Evolutionary conservation across 2,888 invertebrate species (phyloP), one percentile per base, ranked within the genome.

Genomic region (Rhogogaster chlorosoma): DNA sequence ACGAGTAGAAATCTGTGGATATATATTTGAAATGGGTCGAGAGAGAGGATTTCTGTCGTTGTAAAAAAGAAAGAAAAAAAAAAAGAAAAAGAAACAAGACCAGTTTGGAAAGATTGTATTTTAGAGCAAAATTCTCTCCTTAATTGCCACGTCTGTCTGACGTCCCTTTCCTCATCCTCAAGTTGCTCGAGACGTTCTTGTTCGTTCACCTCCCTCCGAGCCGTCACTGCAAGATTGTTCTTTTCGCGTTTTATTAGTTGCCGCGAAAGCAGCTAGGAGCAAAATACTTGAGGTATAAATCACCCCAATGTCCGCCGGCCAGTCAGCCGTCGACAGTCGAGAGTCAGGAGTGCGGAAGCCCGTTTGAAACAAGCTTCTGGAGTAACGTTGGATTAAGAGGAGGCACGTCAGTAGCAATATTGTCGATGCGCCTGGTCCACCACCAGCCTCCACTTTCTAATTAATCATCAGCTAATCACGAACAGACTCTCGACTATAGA

Each of bases 281-380:
- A 83, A 83, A 83, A 83, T 57, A 71, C 49, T 83, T 77, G 84
- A 75, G 75, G 67, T 84, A 84, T 84, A 84, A 84, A 84, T 84
- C 84, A 84, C 84, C 32, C 38, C 42, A 45, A 53, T 75, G 71
- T 84, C 26, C 53, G n/a, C 36, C 61, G 53, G 78, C 22, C 49
- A 57, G 29, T 45, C 67, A 67, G 67, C 70, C 22, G 83, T 45
- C 67, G 45, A 49, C 71, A 64, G 83, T 22, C 71, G n/a, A 36
- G 67, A 77, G 53, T 53, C 77, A 77, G 49, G 18, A 77, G 49
- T 77, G 75, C 77, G 53, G 77, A 77, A 61, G 22, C 26, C 61
- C 22, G 61, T 61, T 26, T 26, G 61, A 61, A 70, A 29, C 36
- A 70, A 36, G 70, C 32, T n/a, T 70, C 70, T 36, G 18, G 70